Percentiles rank a stretch among this genome's conserved stretches.
phyloP scores from a whole-genome alignment of 1,140 invertebrate species.

The Laupala kohalensis region DNA sequence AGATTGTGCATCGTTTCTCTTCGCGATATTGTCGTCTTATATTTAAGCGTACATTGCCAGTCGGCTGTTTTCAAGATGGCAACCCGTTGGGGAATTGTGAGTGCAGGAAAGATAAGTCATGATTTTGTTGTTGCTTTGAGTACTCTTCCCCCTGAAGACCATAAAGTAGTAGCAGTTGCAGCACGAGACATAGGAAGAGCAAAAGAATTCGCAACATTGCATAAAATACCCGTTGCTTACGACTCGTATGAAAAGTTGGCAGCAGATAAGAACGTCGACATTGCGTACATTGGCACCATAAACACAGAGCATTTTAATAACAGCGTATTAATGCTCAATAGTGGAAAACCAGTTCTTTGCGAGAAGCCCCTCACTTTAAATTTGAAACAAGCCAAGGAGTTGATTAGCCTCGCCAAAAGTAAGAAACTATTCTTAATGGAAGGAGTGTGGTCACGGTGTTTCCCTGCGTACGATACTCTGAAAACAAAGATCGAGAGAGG shows the following conservation, averaged over 20 bases:
- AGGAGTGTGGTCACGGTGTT: conserved; percentile 70
- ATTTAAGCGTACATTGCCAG: background rate
- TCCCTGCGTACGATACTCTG: conserved; percentile 56
- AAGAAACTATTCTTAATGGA: conserved; percentile 71
- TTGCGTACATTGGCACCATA: conserved; percentile 63
- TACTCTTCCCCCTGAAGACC: conserved; percentile 46
- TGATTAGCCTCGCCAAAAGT: conserved; percentile 40
- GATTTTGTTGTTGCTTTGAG: conserved; percentile 63
- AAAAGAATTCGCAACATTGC: conserved; percentile 55
- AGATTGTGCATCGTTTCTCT: too few relatives aligned
- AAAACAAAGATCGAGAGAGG: conserved; percentile 42
- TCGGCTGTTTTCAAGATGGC: conserved; percentile 24
- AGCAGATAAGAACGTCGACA: conserved; percentile 54
- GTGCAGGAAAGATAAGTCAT: conserved; percentile 57
- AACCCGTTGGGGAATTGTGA: conserved; percentile 55
- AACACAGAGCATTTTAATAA: conserved; percentile 53
- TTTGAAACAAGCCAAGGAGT: conserved; percentile 42
- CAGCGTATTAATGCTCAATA: conserved; percentile 51
- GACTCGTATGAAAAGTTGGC: conserved; percentile 62
- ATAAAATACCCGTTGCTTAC: conserved; percentile 54
- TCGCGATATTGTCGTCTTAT: too few relatives aligned
- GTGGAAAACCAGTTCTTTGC: conserved; percentile 68
- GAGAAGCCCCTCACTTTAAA: conserved; percentile 74
- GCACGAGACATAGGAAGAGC: conserved; percentile 55
- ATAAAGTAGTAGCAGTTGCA: conserved; percentile 54